Conservation (phyloP, 2,888 invertebrate species). For the Amblyteles armatorius region DNA sequence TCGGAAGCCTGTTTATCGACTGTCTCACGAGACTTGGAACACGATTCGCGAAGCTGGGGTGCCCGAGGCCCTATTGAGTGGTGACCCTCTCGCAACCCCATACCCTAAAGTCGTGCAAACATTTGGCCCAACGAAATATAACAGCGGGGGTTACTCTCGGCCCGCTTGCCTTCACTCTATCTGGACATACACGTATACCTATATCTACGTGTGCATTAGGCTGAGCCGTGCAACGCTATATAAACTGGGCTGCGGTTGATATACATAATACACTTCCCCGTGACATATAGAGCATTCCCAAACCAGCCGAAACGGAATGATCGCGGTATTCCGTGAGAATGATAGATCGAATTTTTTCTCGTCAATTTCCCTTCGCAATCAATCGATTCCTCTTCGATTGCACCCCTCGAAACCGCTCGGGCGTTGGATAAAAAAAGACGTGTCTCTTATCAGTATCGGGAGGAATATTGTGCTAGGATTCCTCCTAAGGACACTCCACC, state of each 20-base stretch:
- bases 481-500: neutral
- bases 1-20: constrained; percentile 58
- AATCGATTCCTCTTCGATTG: neutral
- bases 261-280: constrained; percentile 31
- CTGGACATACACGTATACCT: constrained; percentile 10
- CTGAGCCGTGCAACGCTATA: constrained; percentile 37
- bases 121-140: constrained; percentile 55
- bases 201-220: constrained; percentile 43
- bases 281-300: constrained; percentile 5
- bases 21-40: constrained; percentile 54
- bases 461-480: neutral
- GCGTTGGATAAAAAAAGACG: too few species aligned
- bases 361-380: neutral
- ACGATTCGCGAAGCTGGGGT: constrained; percentile 43
- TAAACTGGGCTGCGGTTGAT: constrained; percentile 34
- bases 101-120: constrained; percentile 55
- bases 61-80: constrained; percentile 46
- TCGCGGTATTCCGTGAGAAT: neutral
- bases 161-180: constrained; percentile 39
- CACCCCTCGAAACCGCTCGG: neutral
- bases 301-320: neutral
- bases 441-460: too few species aligned
- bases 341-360: neutral
- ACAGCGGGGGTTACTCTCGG: constrained; percentile 50
- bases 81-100: constrained; percentile 25